Evolutionary conservation across 2,797 vertebrate species (phyloP).

Genomic region (Dallia pectoralis): DNA sequence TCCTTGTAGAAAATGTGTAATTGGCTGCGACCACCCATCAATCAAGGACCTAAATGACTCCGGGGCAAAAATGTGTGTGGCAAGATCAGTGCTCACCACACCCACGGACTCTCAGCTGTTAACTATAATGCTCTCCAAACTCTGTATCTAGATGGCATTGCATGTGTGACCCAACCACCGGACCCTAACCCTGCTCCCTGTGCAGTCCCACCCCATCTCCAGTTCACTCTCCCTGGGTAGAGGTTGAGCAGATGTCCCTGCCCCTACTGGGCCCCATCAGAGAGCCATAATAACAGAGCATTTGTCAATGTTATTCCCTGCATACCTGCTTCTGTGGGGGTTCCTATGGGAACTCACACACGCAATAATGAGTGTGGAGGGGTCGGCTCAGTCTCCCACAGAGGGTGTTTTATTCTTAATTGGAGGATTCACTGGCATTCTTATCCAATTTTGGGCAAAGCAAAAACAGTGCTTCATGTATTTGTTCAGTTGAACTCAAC

Average conservation of each 20-base stretch:
- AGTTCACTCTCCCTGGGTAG: background rate
- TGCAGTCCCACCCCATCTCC: slow-evolving; percentile 1
- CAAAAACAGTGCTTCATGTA: background rate
- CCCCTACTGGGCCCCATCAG: slow-evolving; percentile 12
- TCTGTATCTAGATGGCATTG: too few species aligned
- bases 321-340: slow-evolving; percentile 28
- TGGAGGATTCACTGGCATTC: background rate
- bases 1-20: too few species aligned
- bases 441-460: background rate
- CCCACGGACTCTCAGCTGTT: too few species aligned
- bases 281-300: slow-evolving; percentile 46
- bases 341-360: slow-evolving; percentile 13
- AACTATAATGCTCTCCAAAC: too few species aligned
- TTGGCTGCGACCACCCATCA: too few species aligned
- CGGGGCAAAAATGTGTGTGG: too few species aligned
- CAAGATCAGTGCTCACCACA: too few species aligned
- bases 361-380: slow-evolving; percentile 1
- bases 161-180: background rate
- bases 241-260: slow-evolving; percentile 5
- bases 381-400: background rate
- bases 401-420: background rate
- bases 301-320: slow-evolving; percentile 28
- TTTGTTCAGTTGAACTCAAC: background rate
- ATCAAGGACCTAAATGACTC: too few species aligned
- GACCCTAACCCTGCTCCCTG: background rate